Conservation (phyloP, 30 jellyfish, hydroid and myxozoan species). For the Aurelia coerulea region DNA sequence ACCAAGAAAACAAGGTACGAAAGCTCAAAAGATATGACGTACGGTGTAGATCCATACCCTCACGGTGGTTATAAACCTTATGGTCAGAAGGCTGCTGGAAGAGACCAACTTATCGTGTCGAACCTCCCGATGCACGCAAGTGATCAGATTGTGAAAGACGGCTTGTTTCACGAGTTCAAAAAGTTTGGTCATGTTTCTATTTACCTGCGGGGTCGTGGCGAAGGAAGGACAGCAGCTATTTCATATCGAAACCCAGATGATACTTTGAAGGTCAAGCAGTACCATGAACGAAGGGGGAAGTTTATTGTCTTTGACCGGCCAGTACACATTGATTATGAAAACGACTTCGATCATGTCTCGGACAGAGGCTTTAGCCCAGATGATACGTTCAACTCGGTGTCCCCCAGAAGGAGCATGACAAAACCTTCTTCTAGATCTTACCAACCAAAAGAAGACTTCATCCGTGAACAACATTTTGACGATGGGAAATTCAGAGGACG, state of each 20-base stretch:
- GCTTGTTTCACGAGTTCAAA: conserved; percentile 80
- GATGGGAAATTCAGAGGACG: conserved; percentile 75
- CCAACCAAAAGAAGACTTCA: conserved; percentile 59
- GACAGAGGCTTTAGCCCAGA: conserved; percentile 78
- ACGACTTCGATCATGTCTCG: conserved; percentile 44
- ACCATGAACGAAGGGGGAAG: conserved; percentile 88
- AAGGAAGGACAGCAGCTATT: conserved; percentile 83
- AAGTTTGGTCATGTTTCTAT: conserved; percentile 90
- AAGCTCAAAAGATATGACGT: conserved; percentile 66
- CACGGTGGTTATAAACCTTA: conserved; percentile 70
- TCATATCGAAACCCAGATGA: conserved; percentile 86
- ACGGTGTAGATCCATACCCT: conserved; percentile 77
- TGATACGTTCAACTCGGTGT: conserved; percentile 38
- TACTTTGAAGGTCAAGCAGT: conserved; percentile 76
- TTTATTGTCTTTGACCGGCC: conserved; percentile 86
- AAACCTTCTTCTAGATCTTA: conserved; percentile 37
- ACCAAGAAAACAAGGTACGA: conserved; percentile 68
- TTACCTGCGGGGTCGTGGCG: conserved; percentile 96
- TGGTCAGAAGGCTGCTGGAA: conserved; percentile 46
- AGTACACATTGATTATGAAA: conserved; percentile 92
- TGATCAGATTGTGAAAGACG: conserved; percentile 87
- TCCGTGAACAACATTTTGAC: conserved; percentile 57
- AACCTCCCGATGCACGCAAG: conserved; percentile 79
- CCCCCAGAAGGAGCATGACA: conserved; percentile 60
- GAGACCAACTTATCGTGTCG: conserved; percentile 82